Percentiles rank a stretch among this genome's conserved stretches.
phyloP scores from a whole-genome alignment of 64 coral and sea anemone genomes.

The Trachythela sp. region DNA sequence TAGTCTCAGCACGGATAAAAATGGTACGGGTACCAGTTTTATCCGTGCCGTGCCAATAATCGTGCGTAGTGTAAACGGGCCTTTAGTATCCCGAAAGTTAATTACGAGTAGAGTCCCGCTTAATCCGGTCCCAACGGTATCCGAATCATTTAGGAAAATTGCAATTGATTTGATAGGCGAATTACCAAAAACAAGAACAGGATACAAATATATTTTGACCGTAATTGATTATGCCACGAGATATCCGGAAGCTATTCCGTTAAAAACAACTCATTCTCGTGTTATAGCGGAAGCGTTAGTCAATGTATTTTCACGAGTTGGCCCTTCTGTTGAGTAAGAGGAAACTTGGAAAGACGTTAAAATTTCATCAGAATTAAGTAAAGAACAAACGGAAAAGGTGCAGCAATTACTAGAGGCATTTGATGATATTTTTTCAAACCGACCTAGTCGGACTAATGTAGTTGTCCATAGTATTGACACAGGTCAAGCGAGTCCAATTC shows the following conservation, averaged over 20 bases:
- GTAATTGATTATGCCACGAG: constrained; percentile 54
- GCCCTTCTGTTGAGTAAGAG: not conserved
- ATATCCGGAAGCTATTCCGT: constrained; percentile 56
- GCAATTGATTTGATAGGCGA: constrained; percentile 50
- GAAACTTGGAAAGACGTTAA: not conserved
- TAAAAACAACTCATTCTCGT: constrained; percentile 27
- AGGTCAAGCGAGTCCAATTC: not conserved
- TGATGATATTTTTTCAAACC: not conserved
- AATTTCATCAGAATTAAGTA: not conserved
- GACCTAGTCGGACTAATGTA: not conserved
- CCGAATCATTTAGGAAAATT: constrained; percentile 44
- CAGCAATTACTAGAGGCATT: not conserved
- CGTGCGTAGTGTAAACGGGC: no score
- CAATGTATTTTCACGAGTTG: constrained; percentile 24
- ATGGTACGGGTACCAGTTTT: no score
- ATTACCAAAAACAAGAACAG: constrained; percentile 15
- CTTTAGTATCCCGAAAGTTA: constrained; percentile 8
- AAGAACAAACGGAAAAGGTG: not conserved
- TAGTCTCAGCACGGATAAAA: no score
- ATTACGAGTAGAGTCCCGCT: constrained; percentile 2
- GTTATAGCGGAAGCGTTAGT: constrained; percentile 39
- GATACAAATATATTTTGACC: constrained; percentile 38
- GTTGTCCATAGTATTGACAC: not conserved
- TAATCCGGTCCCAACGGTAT: not conserved
- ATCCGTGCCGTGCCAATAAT: no score